Evolutionary conservation across 2,113 vertebrate species (phyloP).

Genomic region (Lipophrys pholis): DNA sequence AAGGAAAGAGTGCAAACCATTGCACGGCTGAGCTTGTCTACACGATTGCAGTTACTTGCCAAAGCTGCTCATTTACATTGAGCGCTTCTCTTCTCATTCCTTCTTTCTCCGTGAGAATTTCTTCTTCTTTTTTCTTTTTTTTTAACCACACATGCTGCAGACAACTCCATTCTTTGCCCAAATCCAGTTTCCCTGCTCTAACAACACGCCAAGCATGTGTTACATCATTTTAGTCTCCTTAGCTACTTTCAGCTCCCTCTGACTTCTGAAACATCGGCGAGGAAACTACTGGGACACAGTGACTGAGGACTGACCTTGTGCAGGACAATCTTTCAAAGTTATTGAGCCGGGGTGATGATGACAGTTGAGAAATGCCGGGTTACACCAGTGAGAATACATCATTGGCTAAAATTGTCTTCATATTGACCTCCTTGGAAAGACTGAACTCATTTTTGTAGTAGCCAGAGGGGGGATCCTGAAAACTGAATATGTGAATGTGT

Average conservation of each 20-base stretch:
- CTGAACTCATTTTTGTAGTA: slow-evolving; percentile 62
- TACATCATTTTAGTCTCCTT: slow-evolving; percentile 50
- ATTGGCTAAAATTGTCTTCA: slow-evolving; percentile 78
- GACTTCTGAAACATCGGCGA: slow-evolving; percentile 38
- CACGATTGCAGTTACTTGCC: slow-evolving; percentile 2
- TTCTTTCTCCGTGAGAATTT: not conserved
- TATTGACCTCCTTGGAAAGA: slow-evolving; percentile 79
- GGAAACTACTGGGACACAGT: slow-evolving; percentile 60
- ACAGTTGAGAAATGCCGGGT: slow-evolving; percentile 81
- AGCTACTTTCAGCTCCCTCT: slow-evolving; percentile 34
- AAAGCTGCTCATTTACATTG: slow-evolving; percentile 2
- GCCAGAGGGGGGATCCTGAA: slow-evolving; percentile 40
- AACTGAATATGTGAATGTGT: slow-evolving; percentile 19
- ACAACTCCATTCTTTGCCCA: slow-evolving; percentile 28
- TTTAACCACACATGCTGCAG: not conserved
- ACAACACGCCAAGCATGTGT: slow-evolving; percentile 25
- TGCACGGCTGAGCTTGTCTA: not conserved
- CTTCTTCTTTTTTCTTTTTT: not conserved
- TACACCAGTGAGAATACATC: slow-evolving; percentile 77
- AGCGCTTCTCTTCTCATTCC: not conserved
- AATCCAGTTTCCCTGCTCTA: slow-evolving; percentile 6
- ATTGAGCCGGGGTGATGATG: slow-evolving; percentile 76
- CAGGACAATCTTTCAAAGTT: slow-evolving; percentile 79
- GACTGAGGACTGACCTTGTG: slow-evolving; percentile 81
- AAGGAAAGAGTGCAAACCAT: too few species aligned